Percentiles rank a stretch among this genome's conserved stretches.
Conservation (phyloP, 1,140 invertebrate genomes). For the Augochlora pura region DNA sequence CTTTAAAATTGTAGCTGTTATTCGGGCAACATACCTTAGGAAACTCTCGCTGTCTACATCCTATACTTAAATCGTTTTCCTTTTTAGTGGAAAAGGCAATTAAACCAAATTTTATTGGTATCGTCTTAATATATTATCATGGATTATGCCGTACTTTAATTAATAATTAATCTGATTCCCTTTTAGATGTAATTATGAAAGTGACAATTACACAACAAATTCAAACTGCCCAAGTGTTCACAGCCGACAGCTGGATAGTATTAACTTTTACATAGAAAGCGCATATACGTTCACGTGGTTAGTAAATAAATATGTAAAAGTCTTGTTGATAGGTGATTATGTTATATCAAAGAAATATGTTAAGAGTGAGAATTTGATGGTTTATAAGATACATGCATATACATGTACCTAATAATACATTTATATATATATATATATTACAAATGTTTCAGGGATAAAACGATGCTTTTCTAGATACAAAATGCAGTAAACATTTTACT, state of each 20-base stretch:
- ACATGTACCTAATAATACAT: slow-evolving; percentile 16
- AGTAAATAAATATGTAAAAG: slow-evolving; percentile 50
- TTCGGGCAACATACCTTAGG: too few relatives aligned
- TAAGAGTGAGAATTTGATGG: slow-evolving; percentile 43
- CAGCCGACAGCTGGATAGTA: slow-evolving; percentile 65
- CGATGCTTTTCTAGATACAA: slow-evolving; percentile 4
- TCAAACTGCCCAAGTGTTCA: slow-evolving; percentile 78
- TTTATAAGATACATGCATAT: slow-evolving; percentile 39
- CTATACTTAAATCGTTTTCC: background rate
- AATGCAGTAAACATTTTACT: slow-evolving; percentile 9
- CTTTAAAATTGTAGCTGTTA: too few relatives aligned
- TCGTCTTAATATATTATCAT: background rate
- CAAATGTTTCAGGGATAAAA: background rate
- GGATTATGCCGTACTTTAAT: background rate
- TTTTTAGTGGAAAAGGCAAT: background rate
- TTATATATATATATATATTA: slow-evolving; percentile 20
- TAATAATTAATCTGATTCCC: slow-evolving; percentile 32
- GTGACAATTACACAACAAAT: slow-evolving; percentile 57
- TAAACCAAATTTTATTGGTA: background rate
- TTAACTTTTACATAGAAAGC: slow-evolving; percentile 61
- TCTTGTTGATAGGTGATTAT: slow-evolving; percentile 54
- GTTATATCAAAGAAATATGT: slow-evolving; percentile 50
- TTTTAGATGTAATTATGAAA: slow-evolving; percentile 49
- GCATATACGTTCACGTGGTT: slow-evolving; percentile 21
- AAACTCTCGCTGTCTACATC: too few relatives aligned